These are phyloP conservation scores for Lagocephalus sceleratus DNA, from an alignment of 2,797 vertebrate species.

Conservation along the genomic window DNA sequence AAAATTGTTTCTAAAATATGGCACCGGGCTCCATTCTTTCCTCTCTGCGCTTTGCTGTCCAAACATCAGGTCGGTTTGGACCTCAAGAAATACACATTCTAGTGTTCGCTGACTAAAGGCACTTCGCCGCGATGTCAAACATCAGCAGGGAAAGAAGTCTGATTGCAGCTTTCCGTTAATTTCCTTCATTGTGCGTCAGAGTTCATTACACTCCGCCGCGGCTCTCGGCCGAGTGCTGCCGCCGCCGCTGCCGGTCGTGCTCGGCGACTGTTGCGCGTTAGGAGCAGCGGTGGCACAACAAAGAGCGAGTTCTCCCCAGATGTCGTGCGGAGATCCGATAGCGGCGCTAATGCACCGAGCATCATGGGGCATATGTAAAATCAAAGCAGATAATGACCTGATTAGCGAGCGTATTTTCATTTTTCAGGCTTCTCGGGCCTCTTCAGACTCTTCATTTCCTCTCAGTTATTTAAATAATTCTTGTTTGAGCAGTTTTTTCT, in stretches of 20 bases:
- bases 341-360: too few species aligned
- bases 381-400: too few species aligned
- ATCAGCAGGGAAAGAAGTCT: slow-evolving; percentile 6
- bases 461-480: too few species aligned
- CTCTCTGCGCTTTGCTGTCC: slow-evolving; percentile 26
- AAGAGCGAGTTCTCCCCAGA: too few species aligned
- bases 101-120: slow-evolving; percentile 34
- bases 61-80: slow-evolving; percentile 30
- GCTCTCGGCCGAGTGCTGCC: slow-evolving; percentile 33
- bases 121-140: slow-evolving; percentile 44
- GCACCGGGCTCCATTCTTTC: slow-evolving; percentile 24
- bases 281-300: too few species aligned
- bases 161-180: slow-evolving; percentile 10
- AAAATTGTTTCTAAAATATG: slow-evolving; percentile 45
- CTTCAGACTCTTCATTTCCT: too few species aligned
- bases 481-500: too few species aligned
- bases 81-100: slow-evolving; percentile 30
- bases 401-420: too few species aligned
- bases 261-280: background rate
- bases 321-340: too few species aligned
- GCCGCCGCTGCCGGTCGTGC: slow-evolving; percentile 7
- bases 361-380: too few species aligned
- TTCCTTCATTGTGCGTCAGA: slow-evolving; percentile 31
- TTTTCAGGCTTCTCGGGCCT: too few species aligned
- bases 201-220: slow-evolving; percentile 39